phyloP scores from a whole-genome alignment of 2,113 vertebrate species.

The Triplophysa tibetana region DNA sequence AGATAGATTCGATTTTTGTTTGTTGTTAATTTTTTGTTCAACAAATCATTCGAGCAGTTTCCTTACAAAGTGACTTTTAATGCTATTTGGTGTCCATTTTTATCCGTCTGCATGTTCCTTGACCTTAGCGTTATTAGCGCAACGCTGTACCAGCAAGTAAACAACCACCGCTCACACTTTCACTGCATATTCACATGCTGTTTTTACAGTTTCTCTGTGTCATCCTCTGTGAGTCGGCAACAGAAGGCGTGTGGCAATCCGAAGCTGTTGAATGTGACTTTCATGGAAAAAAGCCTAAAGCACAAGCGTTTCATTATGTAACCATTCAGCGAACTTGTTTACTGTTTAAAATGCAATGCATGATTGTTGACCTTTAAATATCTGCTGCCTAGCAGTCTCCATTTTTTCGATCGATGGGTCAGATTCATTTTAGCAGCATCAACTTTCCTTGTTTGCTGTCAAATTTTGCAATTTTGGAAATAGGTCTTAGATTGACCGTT shows the following conservation, averaged over 20 bases:
- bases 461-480: constrained; percentile 7
- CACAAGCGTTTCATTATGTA: constrained; percentile 9
- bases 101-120: too few species aligned
- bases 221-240: background rate
- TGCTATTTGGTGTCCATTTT: too few species aligned
- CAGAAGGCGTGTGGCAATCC: constrained; percentile 29
- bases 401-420: background rate
- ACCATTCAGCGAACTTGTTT: background rate
- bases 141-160: background rate
- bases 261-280: constrained; percentile 4
- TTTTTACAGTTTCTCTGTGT: constrained; percentile 19
- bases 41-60: too few species aligned
- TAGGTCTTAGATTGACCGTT: background rate
- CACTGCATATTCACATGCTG: constrained; percentile 18
- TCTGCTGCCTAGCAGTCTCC: background rate
- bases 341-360: background rate
- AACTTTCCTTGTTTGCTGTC: constrained; percentile 18
- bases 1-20: too few species aligned
- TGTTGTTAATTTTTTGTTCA: too few species aligned
- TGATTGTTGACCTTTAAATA: background rate
- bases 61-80: too few species aligned
- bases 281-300: background rate
- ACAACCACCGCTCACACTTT: constrained; percentile 24
- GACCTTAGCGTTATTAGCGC: too few species aligned
- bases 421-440: constrained; percentile 1